Base-by-base conservation (phyloP, 2,113 vertebrate genomes). In the Anoura caudifer region DNA sequence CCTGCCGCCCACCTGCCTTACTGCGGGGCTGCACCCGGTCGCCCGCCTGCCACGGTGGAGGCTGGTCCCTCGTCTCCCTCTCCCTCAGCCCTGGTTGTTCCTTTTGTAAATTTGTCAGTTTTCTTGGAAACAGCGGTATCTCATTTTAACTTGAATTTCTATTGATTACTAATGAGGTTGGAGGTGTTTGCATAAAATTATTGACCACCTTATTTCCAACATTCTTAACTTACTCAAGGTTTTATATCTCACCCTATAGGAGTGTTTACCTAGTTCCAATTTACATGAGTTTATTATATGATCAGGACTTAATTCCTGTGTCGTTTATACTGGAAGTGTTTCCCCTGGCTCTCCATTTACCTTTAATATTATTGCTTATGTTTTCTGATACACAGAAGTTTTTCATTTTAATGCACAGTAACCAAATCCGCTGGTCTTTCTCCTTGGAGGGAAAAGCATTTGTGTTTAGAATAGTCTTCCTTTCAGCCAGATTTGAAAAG, bases 251-350 rank as follows among this genome's bases (percentile, higher is more conserved):
- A 10, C 67, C 61, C 59, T 73, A 1, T 67, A 22, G 7, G 45
- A 73, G 4, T 73, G 16, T 41, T 59, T 28, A 70, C 41, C 26
- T 70, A 50, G 38, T 59, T 82, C 31, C 85, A 16, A 63, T 47
- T 86, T 88, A n/a, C 11, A n/a, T 76, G 26, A 75, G 17, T 36
- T 75, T 93, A 36, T 47, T 77, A 45, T 38, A 17, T 69, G 79
- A 69, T 47, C 17, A n/a, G 8, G 31, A 79, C 41, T 91, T 73
- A 84, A 70, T 65, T 80, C 15, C 22, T 67, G 0, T 59, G 52
- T 87, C 63, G 50, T 59, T 95, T 84, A 70, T 20, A 13, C 52
- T 43, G 52, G 52, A 84, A 95, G 87, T 87, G 12, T 52, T 65
- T 84, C 82, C 13, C 10, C 38, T 76, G 11, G 7, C 36, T 82